A percentile compares a stretch with the other conserved stretches of the same genome.
Conservation (phyloP, 2,797 vertebrate species). For the Aphelocoma californica region DNA sequence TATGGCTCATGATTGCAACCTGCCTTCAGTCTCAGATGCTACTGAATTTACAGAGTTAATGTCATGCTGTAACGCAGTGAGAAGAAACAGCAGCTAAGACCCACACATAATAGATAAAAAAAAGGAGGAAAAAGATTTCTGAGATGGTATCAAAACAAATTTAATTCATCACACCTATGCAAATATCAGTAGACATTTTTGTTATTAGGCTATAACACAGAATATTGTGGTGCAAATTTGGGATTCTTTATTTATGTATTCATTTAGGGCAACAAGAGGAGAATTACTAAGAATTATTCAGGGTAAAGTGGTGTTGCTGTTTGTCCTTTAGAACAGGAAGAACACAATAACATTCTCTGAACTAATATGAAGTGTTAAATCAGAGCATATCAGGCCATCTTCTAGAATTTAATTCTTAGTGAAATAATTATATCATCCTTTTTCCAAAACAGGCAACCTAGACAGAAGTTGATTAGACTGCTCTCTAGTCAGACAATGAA, state of each 20-base stretch:
- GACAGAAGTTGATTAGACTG: conserved; percentile 50
- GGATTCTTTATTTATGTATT: background rate
- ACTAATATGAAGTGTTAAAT: conserved; percentile 11
- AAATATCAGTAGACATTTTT: background rate
- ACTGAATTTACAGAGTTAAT: background rate
- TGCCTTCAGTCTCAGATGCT: background rate
- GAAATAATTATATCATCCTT: conserved; percentile 56
- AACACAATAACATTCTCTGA: conserved; percentile 1
- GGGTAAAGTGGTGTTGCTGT: background rate
- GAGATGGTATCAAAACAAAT: background rate
- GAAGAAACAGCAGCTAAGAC: background rate
- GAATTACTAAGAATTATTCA: background rate
- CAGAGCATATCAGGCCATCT: background rate
- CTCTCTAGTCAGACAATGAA: conserved; percentile 47
- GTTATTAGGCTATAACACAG: background rate
- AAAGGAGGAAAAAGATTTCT: background rate
- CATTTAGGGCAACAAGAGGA: background rate
- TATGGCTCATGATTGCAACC: background rate
- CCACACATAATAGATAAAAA: background rate
- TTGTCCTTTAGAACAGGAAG: background rate
- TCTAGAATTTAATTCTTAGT: conserved; percentile 14
- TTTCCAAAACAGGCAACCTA: conserved; percentile 42
- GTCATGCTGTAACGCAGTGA: background rate
- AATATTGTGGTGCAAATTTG: background rate
- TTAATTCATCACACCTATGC: background rate